Conservation (phyloP, 2,797 vertebrate genomes). For the Notoglanidium macrostoma region DNA sequence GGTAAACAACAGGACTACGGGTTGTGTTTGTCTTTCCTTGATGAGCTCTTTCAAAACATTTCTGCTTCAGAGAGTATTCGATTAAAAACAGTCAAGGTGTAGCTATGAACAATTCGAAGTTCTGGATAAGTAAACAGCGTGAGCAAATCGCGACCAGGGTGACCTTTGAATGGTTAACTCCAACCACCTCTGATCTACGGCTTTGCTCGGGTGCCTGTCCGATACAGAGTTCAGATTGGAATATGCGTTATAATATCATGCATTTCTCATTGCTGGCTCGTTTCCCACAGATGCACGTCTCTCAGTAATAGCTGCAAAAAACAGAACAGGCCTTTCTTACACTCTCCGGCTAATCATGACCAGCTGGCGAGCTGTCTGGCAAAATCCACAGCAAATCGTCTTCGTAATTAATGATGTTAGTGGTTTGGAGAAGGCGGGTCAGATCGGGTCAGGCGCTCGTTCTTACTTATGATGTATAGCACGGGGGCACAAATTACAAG, state of each 20-base stretch:
- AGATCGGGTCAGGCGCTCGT: neutral
- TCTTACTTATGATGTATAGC: neutral
- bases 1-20: neutral
- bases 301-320: neutral
- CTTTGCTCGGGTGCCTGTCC: neutral
- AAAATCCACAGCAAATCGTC: neutral
- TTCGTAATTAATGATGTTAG: neutral
- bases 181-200: neutral
- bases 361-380: slow-evolving; percentile 4
- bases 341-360: neutral
- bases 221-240: too few species aligned
- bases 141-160: neutral
- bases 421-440: neutral
- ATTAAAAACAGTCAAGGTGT: neutral
- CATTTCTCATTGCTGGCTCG: slow-evolving; percentile 6
- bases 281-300: neutral
- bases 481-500: neutral
- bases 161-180: neutral
- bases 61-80: neutral
- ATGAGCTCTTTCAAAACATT: neutral
- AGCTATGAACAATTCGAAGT: neutral
- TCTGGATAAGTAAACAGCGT: neutral
- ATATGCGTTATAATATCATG: neutral
- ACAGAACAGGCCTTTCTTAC: neutral
- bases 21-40: neutral